These are phyloP conservation scores for Limnodromus scolopaceus DNA, from an alignment of 2,797 vertebrate genomes.

Conservation along the genomic window DNA sequence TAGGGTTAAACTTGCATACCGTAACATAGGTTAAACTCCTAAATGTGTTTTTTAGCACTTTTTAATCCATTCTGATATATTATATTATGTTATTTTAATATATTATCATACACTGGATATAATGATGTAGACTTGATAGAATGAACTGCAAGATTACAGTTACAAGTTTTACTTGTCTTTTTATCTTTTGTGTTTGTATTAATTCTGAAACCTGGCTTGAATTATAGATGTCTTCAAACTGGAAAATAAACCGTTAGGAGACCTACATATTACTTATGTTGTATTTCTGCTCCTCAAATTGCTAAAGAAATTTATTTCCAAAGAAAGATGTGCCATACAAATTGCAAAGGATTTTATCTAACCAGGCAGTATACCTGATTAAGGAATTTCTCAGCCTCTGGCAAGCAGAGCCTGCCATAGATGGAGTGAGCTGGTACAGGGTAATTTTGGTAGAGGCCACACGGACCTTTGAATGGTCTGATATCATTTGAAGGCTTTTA, in stretches of 20 bases:
- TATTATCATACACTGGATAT: not conserved
- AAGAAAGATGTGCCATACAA: not conserved
- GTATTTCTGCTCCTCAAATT: not conserved
- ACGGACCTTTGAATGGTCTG: not conserved
- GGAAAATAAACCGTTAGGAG: not conserved
- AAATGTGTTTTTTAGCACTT: not conserved
- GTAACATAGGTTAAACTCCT: not conserved
- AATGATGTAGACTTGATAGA: not conserved
- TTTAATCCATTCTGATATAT: not conserved
- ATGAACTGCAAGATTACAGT: not conserved
- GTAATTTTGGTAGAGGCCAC: not conserved
- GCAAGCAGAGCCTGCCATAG: not conserved
- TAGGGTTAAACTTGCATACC: not conserved
- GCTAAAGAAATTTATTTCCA: not conserved
- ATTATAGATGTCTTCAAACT: not conserved
- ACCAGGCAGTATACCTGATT: not conserved
- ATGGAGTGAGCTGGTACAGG: rapidly evolving
- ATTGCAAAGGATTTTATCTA: not conserved
- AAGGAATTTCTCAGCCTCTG: not conserved
- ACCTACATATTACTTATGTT: not conserved
- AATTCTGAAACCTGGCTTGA: not conserved
- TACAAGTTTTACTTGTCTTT: not conserved
- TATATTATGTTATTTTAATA: not conserved
- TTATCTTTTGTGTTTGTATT: not conserved
- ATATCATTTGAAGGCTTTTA: not conserved